These are phyloP conservation scores for Drosophila baimaii DNA, from an alignment of 1,140 invertebrate species.

Conservation along the genomic window DNA sequence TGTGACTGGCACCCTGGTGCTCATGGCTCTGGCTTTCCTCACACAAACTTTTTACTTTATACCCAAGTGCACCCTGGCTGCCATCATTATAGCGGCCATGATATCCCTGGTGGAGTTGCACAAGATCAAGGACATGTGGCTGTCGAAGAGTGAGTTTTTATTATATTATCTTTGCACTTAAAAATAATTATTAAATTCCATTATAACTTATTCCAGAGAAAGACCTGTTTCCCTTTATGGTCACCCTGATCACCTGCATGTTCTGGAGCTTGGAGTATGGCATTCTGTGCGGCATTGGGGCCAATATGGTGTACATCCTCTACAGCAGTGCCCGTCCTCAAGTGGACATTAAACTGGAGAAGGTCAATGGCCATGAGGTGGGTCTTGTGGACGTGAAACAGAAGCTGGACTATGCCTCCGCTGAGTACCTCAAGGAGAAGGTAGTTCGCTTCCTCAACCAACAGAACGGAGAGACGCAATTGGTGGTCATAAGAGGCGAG, in stretches of 20 bases:
- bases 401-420: constrained; percentile 75
- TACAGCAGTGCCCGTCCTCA: constrained; percentile 92
- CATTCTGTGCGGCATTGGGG: constrained; percentile 91
- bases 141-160: constrained; percentile 89
- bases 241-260: constrained; percentile 91
- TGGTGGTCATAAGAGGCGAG: constrained; percentile 87
- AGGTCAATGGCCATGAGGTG: constrained; percentile 81
- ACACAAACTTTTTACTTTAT: constrained; percentile 91
- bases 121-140: constrained; percentile 91
- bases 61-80: constrained; percentile 90
- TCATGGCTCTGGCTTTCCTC: constrained; percentile 89
- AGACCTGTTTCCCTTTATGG: constrained; percentile 90
- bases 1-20: constrained; percentile 89
- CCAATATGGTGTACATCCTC: constrained; percentile 91
- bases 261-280: constrained; percentile 92
- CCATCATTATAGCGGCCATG: constrained; percentile 92
- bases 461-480: constrained; percentile 42
- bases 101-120: constrained; percentile 92
- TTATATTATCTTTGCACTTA: rapidly evolving
- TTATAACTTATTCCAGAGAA: constrained; percentile 87
- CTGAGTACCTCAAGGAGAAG: constrained; percentile 77
- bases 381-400: constrained; percentile 70
- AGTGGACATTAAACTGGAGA: constrained; percentile 86
- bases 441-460: constrained; percentile 63
- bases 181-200: background rate